phyloP scores from a whole-genome alignment of 2,888 invertebrate genomes.

The Aphidoletes aphidimyza region DNA sequence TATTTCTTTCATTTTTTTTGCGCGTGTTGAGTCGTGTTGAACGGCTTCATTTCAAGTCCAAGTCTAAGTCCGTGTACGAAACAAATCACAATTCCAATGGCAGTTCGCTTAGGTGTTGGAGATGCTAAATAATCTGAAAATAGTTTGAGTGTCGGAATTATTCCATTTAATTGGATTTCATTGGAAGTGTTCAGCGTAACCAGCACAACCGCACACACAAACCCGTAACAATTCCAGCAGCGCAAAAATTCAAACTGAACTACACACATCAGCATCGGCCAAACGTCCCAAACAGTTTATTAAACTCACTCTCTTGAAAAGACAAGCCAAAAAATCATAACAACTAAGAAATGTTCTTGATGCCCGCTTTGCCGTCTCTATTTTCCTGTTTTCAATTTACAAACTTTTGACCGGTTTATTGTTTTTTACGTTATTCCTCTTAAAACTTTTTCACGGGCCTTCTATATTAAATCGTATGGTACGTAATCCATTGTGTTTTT shows the following conservation, averaged over 20 bases:
- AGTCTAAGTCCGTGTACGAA: background rate
- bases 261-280: background rate
- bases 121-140: background rate
- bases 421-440: background rate
- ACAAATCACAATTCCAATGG: background rate
- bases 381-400: constrained; percentile 27
- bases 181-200: too few relatives aligned
- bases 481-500: background rate
- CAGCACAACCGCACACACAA: constrained; percentile 1
- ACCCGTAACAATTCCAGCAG: background rate
- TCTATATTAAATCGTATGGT: too few relatives aligned
- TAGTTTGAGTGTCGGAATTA: constrained; percentile 22
- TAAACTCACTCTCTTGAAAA: constrained; percentile 7
- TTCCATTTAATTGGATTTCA: constrained; percentile 23
- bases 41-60: background rate
- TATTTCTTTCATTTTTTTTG: too few relatives aligned
- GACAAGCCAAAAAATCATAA: background rate
- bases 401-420: constrained; percentile 37
- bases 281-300: background rate
- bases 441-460: background rate
- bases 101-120: background rate
- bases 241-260: background rate
- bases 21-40: background rate
- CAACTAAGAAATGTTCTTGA: background rate
- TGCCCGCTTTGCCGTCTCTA: background rate